Evolutionary conservation across 2,888 invertebrate genomes (phyloP), one percentile per base, ranked within the genome.

Genomic region (Thera obeliscata): DNA sequence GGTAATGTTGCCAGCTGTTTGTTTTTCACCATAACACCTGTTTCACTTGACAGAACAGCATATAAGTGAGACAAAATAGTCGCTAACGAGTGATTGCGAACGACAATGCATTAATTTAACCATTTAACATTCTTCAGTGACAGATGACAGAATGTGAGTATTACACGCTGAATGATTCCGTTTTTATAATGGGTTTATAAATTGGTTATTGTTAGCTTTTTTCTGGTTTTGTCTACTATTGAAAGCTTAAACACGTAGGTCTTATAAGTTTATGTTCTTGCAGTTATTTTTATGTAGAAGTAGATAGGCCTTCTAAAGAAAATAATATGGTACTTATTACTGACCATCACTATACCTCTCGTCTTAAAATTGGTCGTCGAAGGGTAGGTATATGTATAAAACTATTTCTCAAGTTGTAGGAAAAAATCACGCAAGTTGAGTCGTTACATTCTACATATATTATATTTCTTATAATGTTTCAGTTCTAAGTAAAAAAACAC

Each of bases 1-100:
- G 22, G 22, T 22, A 41, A 6, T 41, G 41, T 7, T 5, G 6
- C 41, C 41, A 56, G 56, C 87, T 86, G 86, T 81, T 83, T 83
- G 83, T 87, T 86, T 86, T 85, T 83, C 83, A 81, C 83, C 83
- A 83, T 83, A 85, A 83, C 84, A 89, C 87, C 86, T 87, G 88
- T 85, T 86, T 80, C 79, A 78, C 81, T 80, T 78, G 84, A 87
- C 84, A 87, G 86, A 86, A 83, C 78, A 58, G 76, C 80, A 85
- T 87, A 84, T 85, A 77, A 77, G 80, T 80, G 73, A 71, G 73
- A 83, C 85, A 82, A 85, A 70, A 68, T 65, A 65, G 66, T 70
- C 50, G 46, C 55, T 68, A 70, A 60, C 69, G 65, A 61, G 57
- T 64, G 64, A 68, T 77, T 66, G 64, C 55, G 56, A 75, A 74